Evolutionary conservation across 1,140 invertebrate genomes (phyloP).

Genomic region (Medauroidea extradentata): DNA sequence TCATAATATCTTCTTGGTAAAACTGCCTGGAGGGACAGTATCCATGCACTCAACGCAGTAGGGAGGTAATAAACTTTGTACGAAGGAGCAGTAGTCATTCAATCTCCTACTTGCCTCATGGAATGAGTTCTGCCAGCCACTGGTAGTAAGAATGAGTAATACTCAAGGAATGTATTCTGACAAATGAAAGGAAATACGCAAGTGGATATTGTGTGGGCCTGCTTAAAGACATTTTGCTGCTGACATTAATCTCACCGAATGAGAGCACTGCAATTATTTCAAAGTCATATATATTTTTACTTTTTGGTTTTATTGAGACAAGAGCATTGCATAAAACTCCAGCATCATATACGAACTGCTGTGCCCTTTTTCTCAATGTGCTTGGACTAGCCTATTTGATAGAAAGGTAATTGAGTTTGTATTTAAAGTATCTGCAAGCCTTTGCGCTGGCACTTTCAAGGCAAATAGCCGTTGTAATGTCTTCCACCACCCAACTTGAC

Average conservation of each 20-base stretch:
- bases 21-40: no score
- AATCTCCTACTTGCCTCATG: no score
- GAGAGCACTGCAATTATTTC: constrained; percentile 14
- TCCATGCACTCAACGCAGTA: no score
- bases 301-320: constrained; percentile 12
- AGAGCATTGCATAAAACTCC: constrained; percentile 13
- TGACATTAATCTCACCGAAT: constrained; percentile 22
- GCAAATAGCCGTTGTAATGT: constrained; percentile 19
- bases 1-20: no score
- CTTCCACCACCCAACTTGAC: constrained; percentile 20
- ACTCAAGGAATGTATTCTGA: no score
- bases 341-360: constrained; percentile 9
- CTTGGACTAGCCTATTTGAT: constrained; percentile 6
- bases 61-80: no score
- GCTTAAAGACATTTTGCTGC: constrained; percentile 7
- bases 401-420: constrained; percentile 17
- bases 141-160: no score
- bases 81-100: no score
- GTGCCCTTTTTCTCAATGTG: constrained; percentile 18
- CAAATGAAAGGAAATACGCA: no score
- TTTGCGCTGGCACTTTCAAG: constrained; percentile 11
- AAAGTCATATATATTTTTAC: background rate
- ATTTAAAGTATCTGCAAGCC: constrained; percentile 18
- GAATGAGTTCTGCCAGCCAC: no score
- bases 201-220: constrained; percentile 21